Percentiles rank a stretch among this genome's conserved stretches.
Evolutionary conservation across 2,888 invertebrate species (phyloP).

Genomic region (Epinotia bilunana): DNA sequence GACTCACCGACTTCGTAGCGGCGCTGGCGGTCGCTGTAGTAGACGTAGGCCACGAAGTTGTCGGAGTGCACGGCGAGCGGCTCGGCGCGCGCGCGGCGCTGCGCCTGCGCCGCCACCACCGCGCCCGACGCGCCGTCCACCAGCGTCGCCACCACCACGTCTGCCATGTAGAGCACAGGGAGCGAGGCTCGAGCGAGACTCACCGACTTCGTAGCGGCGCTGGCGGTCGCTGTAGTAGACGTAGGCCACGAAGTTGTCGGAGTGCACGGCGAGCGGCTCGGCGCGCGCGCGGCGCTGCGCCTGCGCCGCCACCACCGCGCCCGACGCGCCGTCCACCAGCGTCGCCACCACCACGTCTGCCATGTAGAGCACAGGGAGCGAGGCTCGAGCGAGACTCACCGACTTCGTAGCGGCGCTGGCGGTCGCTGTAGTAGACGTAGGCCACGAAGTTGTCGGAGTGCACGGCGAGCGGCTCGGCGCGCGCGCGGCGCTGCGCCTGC

Average conservation of each 20-base stretch:
- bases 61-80: conserved; percentile 95
- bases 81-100: conserved; percentile 93
- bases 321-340: conserved; percentile 96
- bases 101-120: conserved; percentile 92
- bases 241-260: conserved; percentile 98
- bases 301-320: conserved; percentile 92
- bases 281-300: conserved; percentile 93
- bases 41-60: conserved; percentile 97
- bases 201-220: conserved; percentile 94
- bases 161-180: too few species aligned
- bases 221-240: conserved; percentile 97
- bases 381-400: conserved; percentile 69
- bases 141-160: conserved; percentile 93
- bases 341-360: conserved; percentile 93
- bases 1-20: conserved; percentile 91
- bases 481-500: conserved; percentile 92
- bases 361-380: too few species aligned
- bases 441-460: conserved; percentile 99
- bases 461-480: conserved; percentile 91
- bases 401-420: conserved; percentile 95
- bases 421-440: conserved; percentile 97
- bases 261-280: conserved; percentile 93
- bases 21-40: conserved; percentile 96
- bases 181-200: conserved; percentile 27
- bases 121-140: conserved; percentile 96